Conservation (phyloP, 35 echinoderm and acorn worm species). For the Hemicentrotus pulcherrimus region DNA sequence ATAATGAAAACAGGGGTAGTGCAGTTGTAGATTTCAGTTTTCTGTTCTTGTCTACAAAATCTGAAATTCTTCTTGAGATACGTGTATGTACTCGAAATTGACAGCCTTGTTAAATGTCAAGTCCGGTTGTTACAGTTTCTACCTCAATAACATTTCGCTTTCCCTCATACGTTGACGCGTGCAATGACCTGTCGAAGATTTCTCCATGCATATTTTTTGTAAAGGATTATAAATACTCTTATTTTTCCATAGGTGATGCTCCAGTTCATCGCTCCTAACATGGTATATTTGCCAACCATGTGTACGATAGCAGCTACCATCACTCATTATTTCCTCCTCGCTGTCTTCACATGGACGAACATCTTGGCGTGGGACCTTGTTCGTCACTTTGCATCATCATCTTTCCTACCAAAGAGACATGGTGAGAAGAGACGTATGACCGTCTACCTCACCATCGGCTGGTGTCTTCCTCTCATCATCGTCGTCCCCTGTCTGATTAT, state of each 20-base stretch:
- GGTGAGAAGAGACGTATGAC: neutral
- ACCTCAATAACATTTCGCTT: neutral
- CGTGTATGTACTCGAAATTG: too few relatives aligned
- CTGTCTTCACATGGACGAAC: slow-evolving; percentile 36
- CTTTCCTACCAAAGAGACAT: neutral
- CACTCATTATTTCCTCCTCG: neutral
- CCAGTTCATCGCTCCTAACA: neutral
- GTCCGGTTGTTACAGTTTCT: neutral
- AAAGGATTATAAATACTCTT: neutral
- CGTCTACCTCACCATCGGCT: slow-evolving; percentile 6
- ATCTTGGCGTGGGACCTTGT: slow-evolving; percentile 31
- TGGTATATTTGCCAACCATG: neutral
- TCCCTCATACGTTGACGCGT: neutral
- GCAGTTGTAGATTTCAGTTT: too few relatives aligned
- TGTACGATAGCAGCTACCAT: neutral
- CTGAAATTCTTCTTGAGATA: too few relatives aligned
- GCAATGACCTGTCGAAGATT: neutral
- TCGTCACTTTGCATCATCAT: neutral
- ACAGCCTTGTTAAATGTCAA: too few relatives aligned
- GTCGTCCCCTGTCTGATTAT: neutral
- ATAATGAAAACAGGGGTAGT: too few relatives aligned
- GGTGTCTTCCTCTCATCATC: slow-evolving; percentile 21
- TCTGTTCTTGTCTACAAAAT: too few relatives aligned
- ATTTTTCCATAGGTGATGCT: neutral
- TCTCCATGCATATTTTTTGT: neutral